Base-by-base conservation (phyloP, 2,113 vertebrate species). In the Cinclus mexicanus region DNA sequence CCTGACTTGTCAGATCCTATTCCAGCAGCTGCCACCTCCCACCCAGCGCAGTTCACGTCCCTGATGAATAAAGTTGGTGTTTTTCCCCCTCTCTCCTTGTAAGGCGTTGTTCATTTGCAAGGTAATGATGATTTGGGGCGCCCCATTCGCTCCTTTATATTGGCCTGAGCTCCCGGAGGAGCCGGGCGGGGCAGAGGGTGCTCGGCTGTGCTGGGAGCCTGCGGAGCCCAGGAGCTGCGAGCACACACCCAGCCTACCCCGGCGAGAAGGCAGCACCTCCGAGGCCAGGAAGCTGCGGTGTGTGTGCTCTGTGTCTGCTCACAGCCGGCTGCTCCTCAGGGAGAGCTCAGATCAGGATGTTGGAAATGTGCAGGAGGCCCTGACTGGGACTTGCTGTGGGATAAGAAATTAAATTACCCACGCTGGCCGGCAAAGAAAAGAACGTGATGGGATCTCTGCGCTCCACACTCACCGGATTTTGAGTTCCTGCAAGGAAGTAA, bases 401-500 rank as follows among this genome's bases (percentile, higher is more conserved):
- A 12, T 22, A 13, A 44, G 20, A 15, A n/a, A 18, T 13, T 0
- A 2, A 46, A 7, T 33, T 23, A 52, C 61, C 16, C 71, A 10
- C 61, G 44, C 8, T 11, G 39, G 29, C 19, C 13, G 22, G 39
- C 12, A 4, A 44, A 65, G 65, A 56, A 3, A 49, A 39, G 44
- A 39, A 3, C 3, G 4, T 25, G 69, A 3, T 16, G 3, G 7
- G 25, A 26, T 29, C 46, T 15, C 49, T 2, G 22, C 2, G 6
- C 82, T 37, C 39, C 37, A 1, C 9, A 0, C 69, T 44, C 57
- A 1, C 2, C 1, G 1, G 33, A 39, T 65, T 52, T 42, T 97
- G 93, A 96, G 83, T 7, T 31, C 6, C 56, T 70, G 64, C 63
- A 26, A 24, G 96, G 96, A 94, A 24, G 96, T 97, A 94, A 97